Percentiles rank a stretch among this genome's conserved stretches.
These are phyloP conservation scores for Diachasmimorpha longicaudata DNA, from an alignment of 1,140 invertebrate genomes.

Conservation along the genomic window DNA sequence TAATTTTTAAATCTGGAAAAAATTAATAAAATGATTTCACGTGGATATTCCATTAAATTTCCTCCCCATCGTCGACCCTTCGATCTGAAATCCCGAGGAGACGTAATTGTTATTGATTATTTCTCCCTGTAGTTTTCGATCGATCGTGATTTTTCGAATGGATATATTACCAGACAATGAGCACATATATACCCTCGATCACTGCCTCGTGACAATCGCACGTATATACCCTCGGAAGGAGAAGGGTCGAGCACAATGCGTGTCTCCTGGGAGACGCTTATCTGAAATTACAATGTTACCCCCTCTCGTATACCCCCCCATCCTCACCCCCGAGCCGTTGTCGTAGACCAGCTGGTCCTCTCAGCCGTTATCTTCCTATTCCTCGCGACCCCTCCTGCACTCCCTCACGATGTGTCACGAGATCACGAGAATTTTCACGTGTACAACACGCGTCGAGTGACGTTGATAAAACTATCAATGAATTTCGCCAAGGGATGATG, in stretches of 20 bases:
- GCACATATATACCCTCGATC: slow-evolving; percentile 6
- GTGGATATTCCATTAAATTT: no score
- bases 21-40: no score
- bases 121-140: neutral
- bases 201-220: slow-evolving; percentile 12
- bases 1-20: no score
- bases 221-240: slow-evolving; percentile 11
- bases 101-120: no score
- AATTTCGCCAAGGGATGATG: neutral
- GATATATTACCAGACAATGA: slow-evolving; percentile 5
- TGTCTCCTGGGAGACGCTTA: slow-evolving; percentile 59
- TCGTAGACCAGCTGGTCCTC: slow-evolving; percentile 33
- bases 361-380: slow-evolving; percentile 10
- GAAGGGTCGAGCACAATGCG: slow-evolving; percentile 49
- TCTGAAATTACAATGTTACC: slow-evolving; percentile 56
- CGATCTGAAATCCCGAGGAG: no score
- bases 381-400: slow-evolving; percentile 1
- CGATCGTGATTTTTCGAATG: neutral
- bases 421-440: slow-evolving; percentile 2
- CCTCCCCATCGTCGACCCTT: no score
- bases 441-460: neutral
- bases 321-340: neutral
- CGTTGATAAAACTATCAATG: neutral
- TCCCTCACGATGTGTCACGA: slow-evolving; percentile 5
- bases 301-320: slow-evolving; percentile 23